phyloP scores from a whole-genome alignment of 64 coral and sea anemone genomes.

The Montipora capricornis region DNA sequence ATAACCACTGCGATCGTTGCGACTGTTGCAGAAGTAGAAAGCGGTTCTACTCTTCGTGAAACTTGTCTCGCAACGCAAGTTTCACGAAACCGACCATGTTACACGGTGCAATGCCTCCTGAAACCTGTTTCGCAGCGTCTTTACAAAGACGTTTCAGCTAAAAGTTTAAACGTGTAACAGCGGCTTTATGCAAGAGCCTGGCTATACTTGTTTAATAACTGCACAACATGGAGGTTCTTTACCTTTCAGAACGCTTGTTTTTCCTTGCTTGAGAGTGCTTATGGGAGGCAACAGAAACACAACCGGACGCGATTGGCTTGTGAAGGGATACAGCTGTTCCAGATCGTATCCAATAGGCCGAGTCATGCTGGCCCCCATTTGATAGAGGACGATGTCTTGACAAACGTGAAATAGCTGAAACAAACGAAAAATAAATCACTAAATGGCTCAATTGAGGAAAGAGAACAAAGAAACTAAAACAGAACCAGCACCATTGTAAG shows the following conservation, averaged over 20 bases:
- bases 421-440: background rate
- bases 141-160: too few species aligned
- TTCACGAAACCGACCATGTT: too few species aligned
- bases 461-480: background rate
- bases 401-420: slow-evolving; percentile 65
- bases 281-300: slow-evolving; percentile 79
- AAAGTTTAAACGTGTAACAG: too few species aligned
- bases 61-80: too few species aligned
- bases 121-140: too few species aligned
- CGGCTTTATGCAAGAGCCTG: too few species aligned
- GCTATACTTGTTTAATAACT: background rate
- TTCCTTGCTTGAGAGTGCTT: slow-evolving; percentile 12
- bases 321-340: slow-evolving; percentile 58
- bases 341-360: slow-evolving; percentile 73
- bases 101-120: too few species aligned
- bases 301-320: slow-evolving; percentile 56
- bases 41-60: too few species aligned
- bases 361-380: slow-evolving; percentile 82
- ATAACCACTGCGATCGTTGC: too few species aligned
- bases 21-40: too few species aligned
- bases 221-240: background rate
- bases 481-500: too few species aligned
- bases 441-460: background rate
- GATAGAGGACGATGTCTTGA: slow-evolving; percentile 91
- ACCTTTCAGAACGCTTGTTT: slow-evolving; percentile 26